phyloP scores from a whole-genome alignment of 2,113 vertebrate genomes.

The Callorhinus ursinus region DNA sequence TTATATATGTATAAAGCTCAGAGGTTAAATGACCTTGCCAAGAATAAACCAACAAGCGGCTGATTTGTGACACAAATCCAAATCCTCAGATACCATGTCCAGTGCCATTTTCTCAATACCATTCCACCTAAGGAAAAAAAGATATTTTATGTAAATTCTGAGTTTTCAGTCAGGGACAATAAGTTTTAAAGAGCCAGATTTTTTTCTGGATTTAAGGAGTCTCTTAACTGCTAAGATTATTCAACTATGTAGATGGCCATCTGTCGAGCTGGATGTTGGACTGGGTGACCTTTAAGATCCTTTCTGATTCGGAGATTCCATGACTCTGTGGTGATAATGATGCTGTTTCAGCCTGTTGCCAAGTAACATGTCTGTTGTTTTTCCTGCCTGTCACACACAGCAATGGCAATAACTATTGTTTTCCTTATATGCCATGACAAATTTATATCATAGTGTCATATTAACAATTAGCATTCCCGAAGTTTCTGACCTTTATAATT shows the following conservation, averaged over 20 bases:
- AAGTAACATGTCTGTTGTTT: constrained; percentile 60
- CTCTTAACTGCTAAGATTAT: background rate
- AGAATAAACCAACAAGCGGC: background rate
- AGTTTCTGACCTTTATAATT: constrained; percentile 48
- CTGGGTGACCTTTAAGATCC: constrained; percentile 50
- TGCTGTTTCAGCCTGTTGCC: constrained; percentile 45
- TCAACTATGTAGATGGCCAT: background rate
- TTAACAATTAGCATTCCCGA: constrained; percentile 21
- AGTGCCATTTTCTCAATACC: background rate
- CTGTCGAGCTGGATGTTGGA: background rate
- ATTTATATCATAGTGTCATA: constrained; percentile 57
- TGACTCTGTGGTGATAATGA: constrained; percentile 25
- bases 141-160: constrained; percentile 8
- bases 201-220: constrained; percentile 13
- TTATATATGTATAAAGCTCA: background rate
- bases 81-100: background rate
- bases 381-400: constrained; percentile 49
- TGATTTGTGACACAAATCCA: background rate
- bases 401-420: constrained; percentile 46
- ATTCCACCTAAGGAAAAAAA: background rate
- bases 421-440: constrained; percentile 56
- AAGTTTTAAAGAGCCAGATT: constrained; percentile 19
- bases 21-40: background rate
- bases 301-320: constrained; percentile 36
- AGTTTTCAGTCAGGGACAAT: background rate